These are phyloP conservation scores for Pteria penguin DNA, from an alignment of 2,888 invertebrate genomes.

Conservation along the genomic window DNA sequence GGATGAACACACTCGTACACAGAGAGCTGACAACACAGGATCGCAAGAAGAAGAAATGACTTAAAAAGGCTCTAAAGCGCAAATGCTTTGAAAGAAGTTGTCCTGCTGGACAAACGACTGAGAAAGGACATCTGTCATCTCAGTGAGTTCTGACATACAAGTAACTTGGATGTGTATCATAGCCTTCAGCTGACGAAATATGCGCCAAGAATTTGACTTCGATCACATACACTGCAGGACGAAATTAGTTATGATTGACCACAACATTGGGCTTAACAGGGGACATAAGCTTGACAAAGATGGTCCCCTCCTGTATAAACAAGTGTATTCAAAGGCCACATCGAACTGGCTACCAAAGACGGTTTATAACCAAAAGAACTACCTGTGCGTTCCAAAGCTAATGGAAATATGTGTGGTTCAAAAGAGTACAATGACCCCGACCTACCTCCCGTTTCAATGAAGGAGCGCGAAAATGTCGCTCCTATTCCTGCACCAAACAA, in stretches of 20 bases:
- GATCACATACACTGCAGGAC: conserved; percentile 40
- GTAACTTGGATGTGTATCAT: conserved; percentile 44
- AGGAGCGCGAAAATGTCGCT: conserved; percentile 20
- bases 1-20: too few relatives aligned
- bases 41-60: conserved; percentile 33
- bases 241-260: conserved; percentile 40
- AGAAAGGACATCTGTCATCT: conserved; percentile 27
- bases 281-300: conserved; percentile 1
- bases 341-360: conserved; percentile 36
- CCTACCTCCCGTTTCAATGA: conserved; percentile 1
- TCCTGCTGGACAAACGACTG: conserved; percentile 36
- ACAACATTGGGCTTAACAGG: conserved; percentile 32
- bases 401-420: conserved; percentile 18
- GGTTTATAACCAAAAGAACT: conserved; percentile 27
- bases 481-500: conserved; percentile 25
- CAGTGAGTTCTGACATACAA: conserved; percentile 47
- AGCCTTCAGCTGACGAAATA: conserved; percentile 38
- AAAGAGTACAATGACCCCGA: conserved; percentile 4
- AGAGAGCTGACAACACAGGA: not conserved
- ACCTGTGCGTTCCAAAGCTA: conserved; percentile 15
- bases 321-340: conserved; percentile 20
- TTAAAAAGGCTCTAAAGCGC: conserved; percentile 33
- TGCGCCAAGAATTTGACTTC: conserved; percentile 34
- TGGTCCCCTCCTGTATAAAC: conserved; percentile 19
- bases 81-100: conserved; percentile 38